phyloP scores from a whole-genome alignment of 2,113 vertebrate species.

The Promerops cafer region DNA sequence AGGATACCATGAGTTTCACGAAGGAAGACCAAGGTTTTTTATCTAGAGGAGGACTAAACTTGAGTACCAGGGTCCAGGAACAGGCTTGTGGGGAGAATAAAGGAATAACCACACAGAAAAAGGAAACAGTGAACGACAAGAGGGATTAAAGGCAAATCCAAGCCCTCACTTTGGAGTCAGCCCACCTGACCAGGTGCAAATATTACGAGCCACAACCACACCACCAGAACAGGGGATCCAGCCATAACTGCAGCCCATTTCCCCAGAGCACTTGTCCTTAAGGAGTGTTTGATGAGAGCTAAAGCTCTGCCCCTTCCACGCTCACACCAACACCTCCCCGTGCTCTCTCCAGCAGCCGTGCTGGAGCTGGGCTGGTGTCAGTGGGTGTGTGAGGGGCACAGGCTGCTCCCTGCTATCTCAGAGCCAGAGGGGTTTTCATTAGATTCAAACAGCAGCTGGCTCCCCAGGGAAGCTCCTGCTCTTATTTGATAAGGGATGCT shows the following conservation, averaged over 20 bases:
- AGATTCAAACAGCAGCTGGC: constrained; percentile 60
- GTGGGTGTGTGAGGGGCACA: neutral
- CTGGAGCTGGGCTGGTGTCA: neutral
- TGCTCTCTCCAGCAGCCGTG: neutral
- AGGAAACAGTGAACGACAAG: neutral
- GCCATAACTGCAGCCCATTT: neutral
- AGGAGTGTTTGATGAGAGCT: neutral
- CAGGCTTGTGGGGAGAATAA: neutral
- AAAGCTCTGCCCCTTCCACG: neutral
- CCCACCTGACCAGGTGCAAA: neutral
- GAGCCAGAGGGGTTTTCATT: constrained; percentile 55
- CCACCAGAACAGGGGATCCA: neutral
- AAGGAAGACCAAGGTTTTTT: neutral
- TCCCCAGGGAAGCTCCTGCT: constrained; percentile 62
- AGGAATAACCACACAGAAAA: neutral
- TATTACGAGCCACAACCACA: neutral
- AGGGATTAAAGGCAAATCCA: neutral
- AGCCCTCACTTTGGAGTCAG: neutral
- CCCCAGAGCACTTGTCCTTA: neutral
- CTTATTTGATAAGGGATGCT: constrained; percentile 72
- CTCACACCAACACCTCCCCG: neutral
- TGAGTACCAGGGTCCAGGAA: neutral
- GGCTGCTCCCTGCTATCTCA: neutral
- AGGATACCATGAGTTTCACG: neutral
- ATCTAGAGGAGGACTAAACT: neutral